A percentile compares a stretch with the other conserved stretches of the same genome.
Conservation (phyloP, 2,113 vertebrate genomes). For the Petrocephalus zakoni region DNA sequence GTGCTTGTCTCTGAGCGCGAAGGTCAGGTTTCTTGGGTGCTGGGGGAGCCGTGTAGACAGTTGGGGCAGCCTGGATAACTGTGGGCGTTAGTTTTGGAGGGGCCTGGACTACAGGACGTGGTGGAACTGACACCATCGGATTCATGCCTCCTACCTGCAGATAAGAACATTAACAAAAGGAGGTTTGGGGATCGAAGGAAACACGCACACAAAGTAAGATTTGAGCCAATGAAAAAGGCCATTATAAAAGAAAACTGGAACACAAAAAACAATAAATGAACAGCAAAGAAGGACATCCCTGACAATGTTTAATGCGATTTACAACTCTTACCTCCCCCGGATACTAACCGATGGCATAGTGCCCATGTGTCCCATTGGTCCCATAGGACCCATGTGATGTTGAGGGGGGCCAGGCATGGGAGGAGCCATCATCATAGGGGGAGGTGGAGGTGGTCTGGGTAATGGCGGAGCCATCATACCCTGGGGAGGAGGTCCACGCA, state of each 20-base stretch:
- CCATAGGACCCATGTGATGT: conserved; percentile 53
- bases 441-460: conserved; percentile 74
- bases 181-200: background rate
- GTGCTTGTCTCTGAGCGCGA: conserved; percentile 57
- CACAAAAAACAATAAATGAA: background rate
- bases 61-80: conserved; percentile 72
- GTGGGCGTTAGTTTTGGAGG: conserved; percentile 59
- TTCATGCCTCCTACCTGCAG: conserved; percentile 54
- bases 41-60: conserved; percentile 66
- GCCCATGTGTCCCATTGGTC: conserved; percentile 55
- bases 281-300: background rate
- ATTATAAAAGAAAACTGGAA: background rate
- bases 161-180: background rate
- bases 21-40: conserved; percentile 54
- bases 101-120: conserved; percentile 43
- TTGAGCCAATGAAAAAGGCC: conserved; percentile 15
- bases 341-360: conserved; percentile 46
- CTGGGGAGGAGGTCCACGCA: conserved; percentile 63
- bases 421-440: conserved; percentile 78
- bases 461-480: conserved; percentile 72
- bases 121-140: conserved; percentile 45
- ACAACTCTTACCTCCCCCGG: background rate
- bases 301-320: background rate
- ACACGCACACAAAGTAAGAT: background rate
- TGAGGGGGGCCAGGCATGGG: conserved; percentile 64